Evolutionary conservation across 2,888 invertebrate genomes (phyloP), one percentile per base, ranked within the genome.

Genomic region (Nephrocerus scutellatus): DNA sequence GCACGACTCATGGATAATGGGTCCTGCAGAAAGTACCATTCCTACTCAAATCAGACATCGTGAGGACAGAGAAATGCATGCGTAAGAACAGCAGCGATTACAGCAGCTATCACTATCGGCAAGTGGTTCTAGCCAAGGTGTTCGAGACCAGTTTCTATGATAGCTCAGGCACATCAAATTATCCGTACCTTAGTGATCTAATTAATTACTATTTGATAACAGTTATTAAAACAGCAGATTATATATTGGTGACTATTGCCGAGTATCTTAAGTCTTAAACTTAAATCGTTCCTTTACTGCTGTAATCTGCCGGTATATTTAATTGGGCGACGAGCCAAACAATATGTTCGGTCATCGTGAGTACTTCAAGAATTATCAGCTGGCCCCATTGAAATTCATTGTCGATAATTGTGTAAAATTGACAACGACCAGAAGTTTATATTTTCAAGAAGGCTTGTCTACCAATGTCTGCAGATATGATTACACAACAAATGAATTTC

Each of bases 1-100:
- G 85, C 91, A 15, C 95, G 93, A 92, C 80, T 53, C 88, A 93
- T 63, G 74, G 91, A 3, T 79, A 83, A 51, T 89, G 90, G 85
- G 72, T 84, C n/a, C 39, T 68, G 23, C 66, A 67, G 42, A 68
- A 66, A 43, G 57, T 62, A 1, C 59, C 62, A 20, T 54, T 59
- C 26, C 51, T 68, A 18, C 53, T 68, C 13, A 57, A 61, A 35
- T 62, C 65, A 23, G 68, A 68, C 49, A 49, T 68, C 10, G 54
- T 63, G 57, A 57, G 60, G 7, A 61, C 65, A 7, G 68, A 68
- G 40, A 68, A 67, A 42, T 69, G 68, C 30, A 68, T 69, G 39
- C 60, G 65, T n/a, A 68, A 66, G 46, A 68, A 69, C 43, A 66
- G 68, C 4, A 66, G 64, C 38, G 69, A 69, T 36, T 69, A 69